Base-by-base conservation (phyloP, 1,140 invertebrate species). In the Heterodera carotae region DNA sequence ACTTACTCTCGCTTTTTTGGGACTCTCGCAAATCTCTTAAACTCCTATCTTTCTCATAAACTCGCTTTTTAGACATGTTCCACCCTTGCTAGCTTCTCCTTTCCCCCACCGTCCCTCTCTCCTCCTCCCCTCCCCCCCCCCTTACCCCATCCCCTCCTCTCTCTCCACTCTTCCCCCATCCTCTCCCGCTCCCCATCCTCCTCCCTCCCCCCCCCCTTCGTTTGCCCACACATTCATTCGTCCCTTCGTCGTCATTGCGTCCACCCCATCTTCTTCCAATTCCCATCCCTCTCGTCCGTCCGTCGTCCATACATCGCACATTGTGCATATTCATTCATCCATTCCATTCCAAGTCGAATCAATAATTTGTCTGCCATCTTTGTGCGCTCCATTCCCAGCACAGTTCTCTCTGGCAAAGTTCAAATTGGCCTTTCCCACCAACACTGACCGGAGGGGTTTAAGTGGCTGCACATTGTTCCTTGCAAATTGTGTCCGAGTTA, bases 221-320 rank as follows among this genome's bases (percentile, higher is more conserved):
- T 10, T 48, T 8, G 2, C 67, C n/a, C 10, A 22, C 18, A 53
- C 48, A 18, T 53, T 53, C 48, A 22, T 53, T 15, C 48, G 18
- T 39, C 39, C 39, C 39, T 6, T 39, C 39, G 39, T 39, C 36
- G 36, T 39, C 36, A 39, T 10, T 10, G 4, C 36, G 36, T 39
- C 39, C 39, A 39, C 39, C 39, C 48, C 48, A 53, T 53, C 18
- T 53, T 53, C 36, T 69, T 69, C 48, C 27, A 69, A 69, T 33
- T 33, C 67, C 48, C 48, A 25, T 8, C 6, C 25, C 36, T 3
- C 27, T n/a, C 27, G 8, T 34, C 36, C 25, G 0, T 34, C 15
- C 48, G 25, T 34, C 48, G 36, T 27, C 68, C 68, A 56, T 22
- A 15, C 48, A 56, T 3, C 48, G 48, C 48, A 56, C 48, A 56